Percentiles rank a stretch among this genome's conserved stretches.
Evolutionary conservation across 64 coral and sea anemone genomes (phyloP).

Genomic region (Pocillopora damicornis): DNA sequence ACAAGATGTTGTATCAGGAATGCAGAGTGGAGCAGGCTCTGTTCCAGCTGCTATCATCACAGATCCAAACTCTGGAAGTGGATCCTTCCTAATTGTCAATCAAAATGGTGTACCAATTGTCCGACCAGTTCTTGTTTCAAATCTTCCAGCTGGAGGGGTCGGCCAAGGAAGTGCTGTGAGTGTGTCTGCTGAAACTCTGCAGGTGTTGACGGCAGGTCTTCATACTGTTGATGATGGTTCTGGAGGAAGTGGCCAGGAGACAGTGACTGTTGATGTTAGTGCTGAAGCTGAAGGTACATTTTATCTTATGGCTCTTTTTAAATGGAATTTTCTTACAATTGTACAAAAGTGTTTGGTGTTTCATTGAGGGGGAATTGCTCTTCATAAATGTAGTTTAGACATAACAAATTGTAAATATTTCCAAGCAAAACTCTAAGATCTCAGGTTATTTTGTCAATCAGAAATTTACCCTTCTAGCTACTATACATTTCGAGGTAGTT

Average conservation of each 20-base stretch:
- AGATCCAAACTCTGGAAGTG: constrained; percentile 88
- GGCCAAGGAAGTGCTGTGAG: constrained; percentile 44
- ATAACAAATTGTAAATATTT: too few relatives aligned
- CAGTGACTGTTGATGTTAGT: constrained; percentile 60
- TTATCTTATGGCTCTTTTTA: too few relatives aligned
- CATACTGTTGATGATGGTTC: constrained; percentile 57
- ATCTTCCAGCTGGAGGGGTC: constrained; percentile 58
- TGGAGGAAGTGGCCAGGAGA: constrained; percentile 32
- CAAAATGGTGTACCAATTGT: constrained; percentile 95
- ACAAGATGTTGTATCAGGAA: constrained; percentile 92
- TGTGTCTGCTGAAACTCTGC: constrained; percentile 64
- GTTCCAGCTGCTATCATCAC: constrained; percentile 92
- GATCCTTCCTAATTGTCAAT: constrained; percentile 90
- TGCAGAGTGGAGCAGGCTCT: constrained; percentile 77
- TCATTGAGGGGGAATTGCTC: too few relatives aligned
- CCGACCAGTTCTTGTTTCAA: constrained; percentile 88
- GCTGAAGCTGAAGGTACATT: constrained; percentile 2
- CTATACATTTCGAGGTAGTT: too few relatives aligned
- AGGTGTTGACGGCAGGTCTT: constrained; percentile 61
- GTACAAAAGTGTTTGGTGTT: too few relatives aligned
- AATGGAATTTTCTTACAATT: too few relatives aligned
- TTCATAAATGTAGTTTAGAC: too few relatives aligned
- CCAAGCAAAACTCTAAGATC: too few relatives aligned
- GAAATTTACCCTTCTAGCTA: too few relatives aligned
- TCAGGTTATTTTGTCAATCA: too few relatives aligned